Conservation (phyloP, 2,888 invertebrate genomes). For the Sminthurinus aureus region DNA sequence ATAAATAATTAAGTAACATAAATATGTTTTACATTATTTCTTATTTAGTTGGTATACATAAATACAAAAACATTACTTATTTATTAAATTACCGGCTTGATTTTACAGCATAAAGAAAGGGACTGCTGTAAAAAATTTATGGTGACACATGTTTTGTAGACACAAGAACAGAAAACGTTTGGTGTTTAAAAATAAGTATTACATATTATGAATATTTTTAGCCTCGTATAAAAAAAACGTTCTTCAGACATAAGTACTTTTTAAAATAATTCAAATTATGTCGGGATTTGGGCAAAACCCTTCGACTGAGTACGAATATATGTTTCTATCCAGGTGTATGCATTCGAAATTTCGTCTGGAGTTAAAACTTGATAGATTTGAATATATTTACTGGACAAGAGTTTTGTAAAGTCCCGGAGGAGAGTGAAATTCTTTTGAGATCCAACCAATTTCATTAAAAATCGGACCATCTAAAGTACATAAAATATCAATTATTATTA, state of each 20-base stretch:
- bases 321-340: constrained; percentile 27
- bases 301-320: constrained; percentile 26
- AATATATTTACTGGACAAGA: constrained; percentile 20
- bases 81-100: too few species aligned
- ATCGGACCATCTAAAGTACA: constrained; percentile 31
- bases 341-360: not conserved
- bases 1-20: too few species aligned
- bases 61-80: too few species aligned
- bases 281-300: constrained; percentile 21
- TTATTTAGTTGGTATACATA: too few species aligned
- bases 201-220: not conserved
- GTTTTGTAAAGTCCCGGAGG: constrained; percentile 29
- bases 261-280: not conserved
- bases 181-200: not conserved
- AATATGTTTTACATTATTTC: too few species aligned
- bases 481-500: not conserved
- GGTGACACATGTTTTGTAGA: too few species aligned
- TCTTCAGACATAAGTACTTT: not conserved
- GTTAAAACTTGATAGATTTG: constrained; percentile 29
- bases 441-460: constrained; percentile 36
- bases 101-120: too few species aligned
- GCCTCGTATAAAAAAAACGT: not conserved
- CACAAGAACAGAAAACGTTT: too few species aligned
- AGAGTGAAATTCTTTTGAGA: constrained; percentile 22
- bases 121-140: too few species aligned